Evolutionary conservation across 2,113 vertebrate genomes (phyloP).

Genomic region (Alligator sinensis): DNA sequence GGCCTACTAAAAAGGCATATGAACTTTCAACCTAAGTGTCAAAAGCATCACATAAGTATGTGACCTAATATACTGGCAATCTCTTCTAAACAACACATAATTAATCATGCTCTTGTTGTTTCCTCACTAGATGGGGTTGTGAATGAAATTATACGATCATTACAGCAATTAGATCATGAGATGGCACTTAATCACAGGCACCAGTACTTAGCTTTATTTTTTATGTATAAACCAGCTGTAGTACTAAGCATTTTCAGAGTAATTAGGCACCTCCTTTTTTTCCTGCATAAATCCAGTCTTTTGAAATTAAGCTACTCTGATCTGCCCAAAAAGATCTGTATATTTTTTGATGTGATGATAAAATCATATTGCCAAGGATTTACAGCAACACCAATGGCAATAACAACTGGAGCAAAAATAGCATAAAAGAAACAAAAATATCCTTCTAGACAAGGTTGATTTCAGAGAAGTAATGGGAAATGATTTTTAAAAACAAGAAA

Average conservation of each 20-base stretch:
- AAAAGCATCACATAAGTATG: conserved; percentile 24
- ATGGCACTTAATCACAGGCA: neutral
- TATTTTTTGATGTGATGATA: neutral
- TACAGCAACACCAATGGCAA: neutral
- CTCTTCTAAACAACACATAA: conserved; percentile 6
- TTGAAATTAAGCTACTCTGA: neutral
- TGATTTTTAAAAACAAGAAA: neutral
- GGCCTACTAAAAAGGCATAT: neutral
- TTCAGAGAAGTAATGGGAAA: neutral
- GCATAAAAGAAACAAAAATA: neutral
- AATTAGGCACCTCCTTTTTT: conserved; percentile 38
- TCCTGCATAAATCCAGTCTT: neutral
- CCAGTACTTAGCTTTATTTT: neutral
- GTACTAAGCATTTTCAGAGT: conserved; percentile 18
- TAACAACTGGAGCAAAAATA: neutral
- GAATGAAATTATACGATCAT: conserved; percentile 41
- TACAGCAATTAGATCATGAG: conserved; percentile 42
- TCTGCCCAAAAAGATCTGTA: conserved; percentile 21
- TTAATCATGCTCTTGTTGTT: conserved; percentile 63
- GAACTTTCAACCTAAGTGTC: neutral
- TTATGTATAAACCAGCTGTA: neutral
- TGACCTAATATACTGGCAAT: conserved; percentile 31
- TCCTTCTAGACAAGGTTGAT: neutral
- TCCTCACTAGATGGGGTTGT: conserved; percentile 13
- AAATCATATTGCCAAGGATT: neutral